Evolutionary conservation across 2,888 invertebrate species (phyloP), one percentile per base, ranked within the genome.

Genomic region (Byasa hedistus): DNA sequence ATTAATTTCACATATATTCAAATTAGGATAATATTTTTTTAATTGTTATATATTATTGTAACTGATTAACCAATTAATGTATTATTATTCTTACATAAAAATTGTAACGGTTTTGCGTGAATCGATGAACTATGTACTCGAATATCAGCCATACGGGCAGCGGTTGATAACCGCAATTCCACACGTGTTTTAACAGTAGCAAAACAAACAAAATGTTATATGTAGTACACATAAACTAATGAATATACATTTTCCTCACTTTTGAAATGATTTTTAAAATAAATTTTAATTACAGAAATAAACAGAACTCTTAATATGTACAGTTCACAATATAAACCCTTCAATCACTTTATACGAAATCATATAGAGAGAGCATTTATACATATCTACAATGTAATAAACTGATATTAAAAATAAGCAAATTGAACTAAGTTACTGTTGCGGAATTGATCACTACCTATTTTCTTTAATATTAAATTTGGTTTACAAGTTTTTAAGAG

Each of bases 131-230:
- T 57, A 52, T 61, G 57, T 24, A 61, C 52, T 61, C 27, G 21
- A 59, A 23, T 65, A 56, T 56, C 57, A 36, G 27, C 3, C 58
- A 66, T 62, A 54, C 66, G 66, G 58, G 66, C n/a, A 12, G 57
- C 61, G 36, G 36, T 44, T 66, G 61, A 66, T 66, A 66, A 66
- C 66, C 66, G 61, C 66, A 61, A 62, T 66, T 62, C 66, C 66
- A 62, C 66, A 58, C 66, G 54, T 66, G 66, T 66, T 66, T 61
- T 62, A 61, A 62, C 58, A 58, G 54, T 44, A 54, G 66, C 57
- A 58, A 54, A 48, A 66, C 57, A 66, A 62, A 62, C 61, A 54
- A 57, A 36, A 12, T 8, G 21, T 36, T 57, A 52, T n/a, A 57
- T 57, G 52, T 52, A 51, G 22, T 10, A 48, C 12, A 7, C 44